A percentile compares a stretch with the other conserved stretches of the same genome.
Conservation (phyloP, 2,888 invertebrate species). For the Caenorhabditis imperialis region DNA sequence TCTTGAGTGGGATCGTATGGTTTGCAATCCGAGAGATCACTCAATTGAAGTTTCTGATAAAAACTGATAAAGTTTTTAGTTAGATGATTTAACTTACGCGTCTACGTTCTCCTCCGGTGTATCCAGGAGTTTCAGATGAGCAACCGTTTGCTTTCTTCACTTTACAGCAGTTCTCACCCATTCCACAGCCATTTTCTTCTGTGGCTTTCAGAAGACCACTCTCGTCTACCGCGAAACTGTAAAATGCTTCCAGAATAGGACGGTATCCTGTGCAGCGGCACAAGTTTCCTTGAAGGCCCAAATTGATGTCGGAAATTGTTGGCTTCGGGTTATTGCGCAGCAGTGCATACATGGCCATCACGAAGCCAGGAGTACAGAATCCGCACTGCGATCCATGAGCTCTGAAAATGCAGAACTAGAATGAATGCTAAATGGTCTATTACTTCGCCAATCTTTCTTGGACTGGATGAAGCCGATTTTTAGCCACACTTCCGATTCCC, state of each 20-base stretch:
- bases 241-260: conserved; percentile 91
- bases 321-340: conserved; percentile 86
- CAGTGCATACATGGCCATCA: conserved; percentile 96
- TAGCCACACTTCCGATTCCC: conserved; percentile 90
- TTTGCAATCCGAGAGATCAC: conserved; percentile 61
- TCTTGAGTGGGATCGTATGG: conserved; percentile 87
- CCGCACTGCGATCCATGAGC: conserved; percentile 95
- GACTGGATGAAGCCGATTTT: conserved; percentile 85
- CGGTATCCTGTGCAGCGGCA: conserved; percentile 95
- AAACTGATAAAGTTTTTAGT: background rate
- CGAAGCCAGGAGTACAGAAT: conserved; percentile 94
- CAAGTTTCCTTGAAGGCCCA: conserved; percentile 81
- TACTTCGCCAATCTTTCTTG: conserved; percentile 81
- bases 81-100: background rate
- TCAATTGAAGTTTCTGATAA: conserved; percentile 59
- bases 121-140: conserved; percentile 39
- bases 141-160: conserved; percentile 29
- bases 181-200: conserved; percentile 59
- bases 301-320: conserved; percentile 68
- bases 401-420: conserved; percentile 47
- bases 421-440: conserved; percentile 1
- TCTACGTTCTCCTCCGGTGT: conserved; percentile 39
- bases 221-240: conserved; percentile 77
- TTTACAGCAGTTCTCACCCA: conserved; percentile 74
- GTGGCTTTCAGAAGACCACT: conserved; percentile 59